A percentile compares a stretch with the other conserved stretches of the same genome.
These are phyloP conservation scores for Neostethus bicornis DNA, from an alignment of 2,797 vertebrate genomes.

Conservation along the genomic window DNA sequence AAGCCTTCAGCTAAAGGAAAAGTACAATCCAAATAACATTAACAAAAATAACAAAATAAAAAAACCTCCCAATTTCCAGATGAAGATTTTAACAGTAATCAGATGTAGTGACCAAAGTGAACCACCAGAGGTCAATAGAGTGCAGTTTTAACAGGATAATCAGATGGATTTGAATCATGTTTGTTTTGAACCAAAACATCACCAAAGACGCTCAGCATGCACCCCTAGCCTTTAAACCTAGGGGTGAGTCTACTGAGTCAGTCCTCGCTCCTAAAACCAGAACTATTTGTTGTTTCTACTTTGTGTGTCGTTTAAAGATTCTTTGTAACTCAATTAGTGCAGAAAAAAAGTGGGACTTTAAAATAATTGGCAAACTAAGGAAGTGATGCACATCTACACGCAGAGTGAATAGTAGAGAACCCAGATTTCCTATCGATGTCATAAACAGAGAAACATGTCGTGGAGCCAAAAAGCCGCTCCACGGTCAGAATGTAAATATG, in stretches of 20 bases:
- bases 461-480: neutral
- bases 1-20: slow-evolving; percentile 34
- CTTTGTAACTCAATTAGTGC: no score
- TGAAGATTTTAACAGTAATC: slow-evolving; percentile 40
- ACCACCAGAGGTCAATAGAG: no score
- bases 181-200: no score
- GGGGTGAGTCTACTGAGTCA: no score
- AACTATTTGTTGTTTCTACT: no score
- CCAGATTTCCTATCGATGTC: neutral
- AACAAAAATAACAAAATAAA: slow-evolving; percentile 1
- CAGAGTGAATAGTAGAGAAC: neutral
- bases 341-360: neutral
- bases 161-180: no score
- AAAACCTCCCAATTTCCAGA: neutral
- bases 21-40: slow-evolving; percentile 37
- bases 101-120: no score
- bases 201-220: no score
- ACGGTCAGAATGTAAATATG: neutral
- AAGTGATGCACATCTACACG: neutral
- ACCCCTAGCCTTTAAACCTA: no score
- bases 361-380: neutral
- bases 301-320: no score
- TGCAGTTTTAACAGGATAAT: no score
- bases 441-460: neutral
- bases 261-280: no score